These are phyloP conservation scores for Diplazon laetatorius DNA, from an alignment of 2,888 invertebrate genomes.

Conservation along the genomic window DNA sequence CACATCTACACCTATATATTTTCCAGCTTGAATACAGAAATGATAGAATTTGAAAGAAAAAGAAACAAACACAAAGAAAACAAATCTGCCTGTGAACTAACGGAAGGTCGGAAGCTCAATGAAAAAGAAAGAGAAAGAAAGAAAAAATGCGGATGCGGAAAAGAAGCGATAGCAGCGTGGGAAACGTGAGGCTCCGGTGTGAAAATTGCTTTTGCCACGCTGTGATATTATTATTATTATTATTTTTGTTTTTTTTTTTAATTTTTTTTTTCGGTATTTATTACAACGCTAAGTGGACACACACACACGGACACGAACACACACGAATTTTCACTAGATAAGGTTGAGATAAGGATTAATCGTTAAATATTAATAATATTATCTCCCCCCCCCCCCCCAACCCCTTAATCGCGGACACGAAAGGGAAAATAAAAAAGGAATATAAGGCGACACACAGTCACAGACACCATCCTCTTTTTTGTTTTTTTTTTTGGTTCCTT, in stretches of 20 bases:
- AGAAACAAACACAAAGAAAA: constrained; percentile 29
- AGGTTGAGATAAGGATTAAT: constrained; percentile 71
- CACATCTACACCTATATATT: constrained; percentile 27
- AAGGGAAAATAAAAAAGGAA: constrained; percentile 24
- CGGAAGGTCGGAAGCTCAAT: constrained; percentile 59
- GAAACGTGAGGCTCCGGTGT: constrained; percentile 58
- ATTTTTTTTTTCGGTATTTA: constrained; percentile 77
- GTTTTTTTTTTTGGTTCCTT: too few species aligned
- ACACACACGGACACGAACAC: constrained; percentile 60
- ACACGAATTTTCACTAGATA: constrained; percentile 78
- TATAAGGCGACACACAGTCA: constrained; percentile 56
- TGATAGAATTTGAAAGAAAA: constrained; percentile 16
- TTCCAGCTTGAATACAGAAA: constrained; percentile 61
- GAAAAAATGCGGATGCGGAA: too few species aligned
- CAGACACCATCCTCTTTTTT: constrained; percentile 73
- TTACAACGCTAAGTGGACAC: constrained; percentile 34
- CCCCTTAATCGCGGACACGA: constrained; percentile 46
- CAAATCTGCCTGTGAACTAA: constrained; percentile 30
- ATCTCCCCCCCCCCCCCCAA: too few species aligned
- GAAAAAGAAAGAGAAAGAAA: constrained; percentile 50
- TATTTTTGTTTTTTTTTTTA: constrained; percentile 51
- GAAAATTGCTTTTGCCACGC: constrained; percentile 66
- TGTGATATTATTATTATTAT: constrained; percentile 60
- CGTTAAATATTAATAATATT: constrained; percentile 59
- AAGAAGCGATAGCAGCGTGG: too few species aligned